Base-by-base conservation (phyloP, 2,113 vertebrate genomes). In the Dendropsophus ebraccatus region DNA sequence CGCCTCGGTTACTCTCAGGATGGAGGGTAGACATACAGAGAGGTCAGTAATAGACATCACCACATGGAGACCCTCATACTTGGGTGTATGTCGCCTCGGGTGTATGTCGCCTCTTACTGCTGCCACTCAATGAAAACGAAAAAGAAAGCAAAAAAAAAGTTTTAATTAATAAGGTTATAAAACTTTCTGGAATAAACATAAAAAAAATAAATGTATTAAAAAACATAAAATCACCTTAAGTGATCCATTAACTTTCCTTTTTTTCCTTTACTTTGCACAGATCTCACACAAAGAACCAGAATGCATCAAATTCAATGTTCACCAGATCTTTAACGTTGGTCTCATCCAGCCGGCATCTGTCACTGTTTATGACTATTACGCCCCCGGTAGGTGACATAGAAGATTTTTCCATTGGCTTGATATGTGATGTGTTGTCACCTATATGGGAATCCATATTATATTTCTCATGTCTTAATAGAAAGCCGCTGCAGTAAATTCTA, bases 351-450 rank as follows among this genome's bases (percentile, higher is more conserved):
- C 96, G 0, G 96, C 95, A 0, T 88, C 93, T 0, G 93, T 96
- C 41, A 94, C 91, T 0, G 92, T 93, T 32, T 96, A 96, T 30
- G 94, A 95, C 88, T 96, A 96, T 88, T 96, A 96, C 89, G 93
- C 91, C 54, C 88, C 90, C 1, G 90, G 92, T 92, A 82, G 72
- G 78, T 58, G 47, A 41, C 6, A 25, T 5, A 35, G 60, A 6
- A 25, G 4, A 41, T 28, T 7, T 75, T 58, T 35, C 14, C 9
- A 32, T 1, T 2, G 35, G 21, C 4, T n/a, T 45, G 35, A 60
- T 80, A 60, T 37, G 5, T 45, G 21, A 11, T 21, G n/a, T n/a
- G n/a, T n/a, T 79, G 0, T 81, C 21, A 60, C 2, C 4, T 47
- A 8, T 65, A 2, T 32, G 7, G 28, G 11, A 2, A 32, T 83